Percentiles rank a stretch among this genome's conserved stretches.
These are phyloP conservation scores for Pachypanchax playfairii DNA, from an alignment of 2,113 vertebrate genomes.

Conservation along the genomic window DNA sequence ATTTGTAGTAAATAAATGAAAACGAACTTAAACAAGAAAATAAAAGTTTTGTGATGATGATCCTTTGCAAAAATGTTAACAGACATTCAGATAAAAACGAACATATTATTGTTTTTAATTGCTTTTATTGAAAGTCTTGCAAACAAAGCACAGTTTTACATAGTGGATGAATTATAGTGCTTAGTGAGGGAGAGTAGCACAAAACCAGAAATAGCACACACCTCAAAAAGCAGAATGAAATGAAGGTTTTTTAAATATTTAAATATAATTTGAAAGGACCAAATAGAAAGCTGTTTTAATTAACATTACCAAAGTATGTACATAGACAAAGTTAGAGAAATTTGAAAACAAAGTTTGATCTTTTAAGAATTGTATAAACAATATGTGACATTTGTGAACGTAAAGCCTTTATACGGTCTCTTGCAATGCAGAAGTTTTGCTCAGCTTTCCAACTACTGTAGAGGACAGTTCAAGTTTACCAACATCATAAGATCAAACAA, in stretches of 20 bases:
- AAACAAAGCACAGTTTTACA: slow-evolving; percentile 72
- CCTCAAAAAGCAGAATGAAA: slow-evolving; percentile 48
- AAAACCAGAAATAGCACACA: slow-evolving; percentile 45
- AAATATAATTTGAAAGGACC: slow-evolving; percentile 32
- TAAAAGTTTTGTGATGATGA: too few relatives aligned
- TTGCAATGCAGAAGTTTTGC: slow-evolving; percentile 7
- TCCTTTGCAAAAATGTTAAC: too few relatives aligned
- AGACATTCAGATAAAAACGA: neutral
- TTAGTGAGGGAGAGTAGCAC: slow-evolving; percentile 52
- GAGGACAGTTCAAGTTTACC: slow-evolving; percentile 36
- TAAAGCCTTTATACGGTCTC: slow-evolving; percentile 55
- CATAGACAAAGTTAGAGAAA: slow-evolving; percentile 37
- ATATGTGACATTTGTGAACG: slow-evolving; percentile 25
- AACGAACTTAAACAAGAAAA: neutral
- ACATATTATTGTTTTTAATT: neutral
- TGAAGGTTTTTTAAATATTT: slow-evolving; percentile 24
- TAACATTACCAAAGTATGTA: slow-evolving; percentile 39
- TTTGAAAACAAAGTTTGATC: slow-evolving; percentile 20
- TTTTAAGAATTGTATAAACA: slow-evolving; percentile 11
- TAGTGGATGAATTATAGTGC: slow-evolving; percentile 55
- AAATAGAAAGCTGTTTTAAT: slow-evolving; percentile 34
- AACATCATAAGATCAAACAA: slow-evolving; percentile 33
- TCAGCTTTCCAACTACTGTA: slow-evolving; percentile 6
- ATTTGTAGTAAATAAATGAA: slow-evolving; percentile 39
- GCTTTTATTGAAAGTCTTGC: slow-evolving; percentile 78